Evolutionary conservation across 2,888 invertebrate genomes (phyloP), one percentile per base, ranked within the genome.

Genomic region (Ophion ellenae): DNA sequence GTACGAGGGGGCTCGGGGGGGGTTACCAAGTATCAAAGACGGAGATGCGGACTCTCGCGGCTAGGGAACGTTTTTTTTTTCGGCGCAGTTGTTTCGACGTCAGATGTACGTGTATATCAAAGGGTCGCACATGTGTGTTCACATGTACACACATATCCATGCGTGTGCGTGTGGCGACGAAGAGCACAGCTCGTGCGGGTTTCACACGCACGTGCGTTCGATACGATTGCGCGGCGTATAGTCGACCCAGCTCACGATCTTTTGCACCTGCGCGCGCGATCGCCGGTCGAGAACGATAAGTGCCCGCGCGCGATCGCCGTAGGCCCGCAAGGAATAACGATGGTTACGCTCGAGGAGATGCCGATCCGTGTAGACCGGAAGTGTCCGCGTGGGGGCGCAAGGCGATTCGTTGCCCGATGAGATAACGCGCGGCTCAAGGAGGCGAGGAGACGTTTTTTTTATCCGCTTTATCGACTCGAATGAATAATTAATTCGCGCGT

Each of bases 201-300:
- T 73, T 81, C 83, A 64, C 77, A 81, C 85, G 85, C 83, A 86
- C 85, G 83, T 83, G 85, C 69, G 74, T 73, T 71, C 69, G 66
- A 28, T 59, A 70, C 53, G 63, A 66, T 32, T 36, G 61, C n/a
- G 63, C n/a, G 24, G 47, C 17, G n/a, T 53, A 45, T 61, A 81
- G 36, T 28, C 24, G 61, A 74, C 53, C 45, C 74, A 57, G n/a
- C 28, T 45, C 83, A 83, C 74, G 84, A 85, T 87, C 85, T 86
- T 86, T 84, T 87, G 87, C 89, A 90, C 88, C 88, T 90, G 90
- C 86, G 81, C 86, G 81, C 86, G 85, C 10, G 36, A 78, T 47
- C 47, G 47, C 14, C 47, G 2, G 47, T 9, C 83, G 82, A 84
- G 89, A 90, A 40, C 76, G 81, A 67, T 81, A 75, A 75, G 75